Conservation (phyloP, 2,113 vertebrate genomes). For the Aphelocoma coerulescens region DNA sequence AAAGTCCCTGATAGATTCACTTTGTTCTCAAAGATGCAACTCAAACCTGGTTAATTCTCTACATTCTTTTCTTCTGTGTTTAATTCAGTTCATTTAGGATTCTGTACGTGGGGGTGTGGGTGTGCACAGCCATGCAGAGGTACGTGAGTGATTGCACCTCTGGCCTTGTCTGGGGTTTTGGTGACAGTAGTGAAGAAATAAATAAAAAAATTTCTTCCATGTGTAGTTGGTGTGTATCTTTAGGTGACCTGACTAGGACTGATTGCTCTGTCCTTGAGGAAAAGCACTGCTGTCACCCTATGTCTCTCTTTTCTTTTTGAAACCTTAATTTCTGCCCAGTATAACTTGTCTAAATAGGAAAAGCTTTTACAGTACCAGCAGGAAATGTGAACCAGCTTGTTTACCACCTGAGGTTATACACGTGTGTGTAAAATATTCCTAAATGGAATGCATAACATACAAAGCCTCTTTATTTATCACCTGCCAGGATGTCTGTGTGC, state of each 20-base stretch:
- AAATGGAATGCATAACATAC: background rate
- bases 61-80: background rate
- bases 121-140: no score
- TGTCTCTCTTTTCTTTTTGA: background rate
- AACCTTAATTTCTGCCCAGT: background rate
- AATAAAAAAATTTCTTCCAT: background rate
- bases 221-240: background rate
- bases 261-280: background rate
- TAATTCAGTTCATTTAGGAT: background rate
- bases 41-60: background rate
- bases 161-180: background rate
- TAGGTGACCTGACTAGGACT: background rate
- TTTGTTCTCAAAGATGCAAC: background rate
- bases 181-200: background rate
- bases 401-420: background rate
- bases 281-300: background rate
- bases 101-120: accelerated
- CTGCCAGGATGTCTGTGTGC: background rate
- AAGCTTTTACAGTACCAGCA: background rate
- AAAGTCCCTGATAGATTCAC: background rate
- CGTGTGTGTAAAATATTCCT: background rate
- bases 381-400: background rate
- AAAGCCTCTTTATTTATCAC: background rate
- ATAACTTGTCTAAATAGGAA: background rate
- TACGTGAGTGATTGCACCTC: accelerated